Evolutionary conservation across 2,113 vertebrate genomes (phyloP).

Genomic region (Cygnus buccinator): DNA sequence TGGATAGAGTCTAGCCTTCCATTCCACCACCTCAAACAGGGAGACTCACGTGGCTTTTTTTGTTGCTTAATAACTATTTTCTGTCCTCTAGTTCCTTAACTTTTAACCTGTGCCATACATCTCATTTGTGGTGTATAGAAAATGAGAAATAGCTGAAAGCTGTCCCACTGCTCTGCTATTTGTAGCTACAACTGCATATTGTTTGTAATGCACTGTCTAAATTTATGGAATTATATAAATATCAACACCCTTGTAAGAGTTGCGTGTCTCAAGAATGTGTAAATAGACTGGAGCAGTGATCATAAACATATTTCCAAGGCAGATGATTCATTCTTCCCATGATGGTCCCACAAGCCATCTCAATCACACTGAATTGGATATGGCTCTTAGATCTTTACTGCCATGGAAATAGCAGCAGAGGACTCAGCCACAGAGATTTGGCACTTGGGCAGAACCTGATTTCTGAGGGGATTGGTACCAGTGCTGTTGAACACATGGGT

Average conservation of each 20-base stretch:
- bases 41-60: neutral
- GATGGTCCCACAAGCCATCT: constrained; percentile 28
- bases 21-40: neutral
- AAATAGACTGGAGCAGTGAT: constrained; percentile 32
- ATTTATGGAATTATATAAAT: constrained; percentile 58
- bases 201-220: constrained; percentile 27
- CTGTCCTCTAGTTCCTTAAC: neutral
- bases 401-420: neutral
- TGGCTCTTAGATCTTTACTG: neutral
- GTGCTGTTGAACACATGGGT: neutral
- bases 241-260: constrained; percentile 46
- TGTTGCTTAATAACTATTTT: neutral
- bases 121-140: neutral
- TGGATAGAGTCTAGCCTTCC: neutral
- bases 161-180: neutral
- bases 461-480: neutral
- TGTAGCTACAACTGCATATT: neutral
- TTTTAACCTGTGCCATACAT: neutral
- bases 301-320: constrained; percentile 46
- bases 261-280: constrained; percentile 8
- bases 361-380: neutral
- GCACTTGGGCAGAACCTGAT: neutral
- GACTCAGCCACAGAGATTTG: neutral
- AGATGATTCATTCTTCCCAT: constrained; percentile 60
- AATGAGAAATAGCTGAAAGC: neutral